phyloP scores from a whole-genome alignment of 2,888 invertebrate species.

The Liposcelis brunnea region DNA sequence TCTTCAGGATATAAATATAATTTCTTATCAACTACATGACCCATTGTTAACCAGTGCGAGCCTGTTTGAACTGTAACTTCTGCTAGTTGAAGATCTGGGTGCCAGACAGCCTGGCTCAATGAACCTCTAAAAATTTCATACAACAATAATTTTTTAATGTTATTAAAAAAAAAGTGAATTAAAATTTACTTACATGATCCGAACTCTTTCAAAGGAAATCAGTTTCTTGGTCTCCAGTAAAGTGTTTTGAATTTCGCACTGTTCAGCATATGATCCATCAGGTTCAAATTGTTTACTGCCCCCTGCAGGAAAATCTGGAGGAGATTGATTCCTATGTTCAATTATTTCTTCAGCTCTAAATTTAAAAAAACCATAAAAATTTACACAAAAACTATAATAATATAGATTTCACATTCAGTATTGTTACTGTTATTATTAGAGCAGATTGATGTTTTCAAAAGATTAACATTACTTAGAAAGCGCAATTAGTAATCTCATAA shows the following conservation, averaged over 20 bases:
- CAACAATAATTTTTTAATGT: too few relatives aligned
- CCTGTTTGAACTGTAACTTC: neutral
- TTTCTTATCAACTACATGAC: neutral
- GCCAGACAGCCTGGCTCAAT: slow-evolving; percentile 1
- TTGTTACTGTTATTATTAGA: too few relatives aligned
- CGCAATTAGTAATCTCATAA: too few relatives aligned
- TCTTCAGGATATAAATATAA: slow-evolving; percentile 6
- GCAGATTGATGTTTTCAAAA: too few relatives aligned
- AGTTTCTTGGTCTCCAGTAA: neutral
- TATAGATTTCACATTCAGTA: too few relatives aligned
- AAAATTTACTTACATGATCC: neutral
- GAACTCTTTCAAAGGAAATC: neutral
- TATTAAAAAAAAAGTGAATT: too few relatives aligned
- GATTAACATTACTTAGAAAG: too few relatives aligned
- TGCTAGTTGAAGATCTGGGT: neutral
- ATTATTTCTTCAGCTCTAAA: neutral
- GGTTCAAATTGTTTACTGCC: neutral
- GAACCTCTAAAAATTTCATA: neutral
- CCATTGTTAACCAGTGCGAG: neutral
- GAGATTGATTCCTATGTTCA: neutral
- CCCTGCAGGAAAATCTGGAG: neutral
- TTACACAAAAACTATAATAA: too few relatives aligned
- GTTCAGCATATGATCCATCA: neutral
- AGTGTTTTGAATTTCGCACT: neutral
- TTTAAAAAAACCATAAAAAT: neutral